These are phyloP conservation scores for Champsocephalus gunnari DNA, from an alignment of 2,797 vertebrate genomes.

Conservation along the genomic window DNA sequence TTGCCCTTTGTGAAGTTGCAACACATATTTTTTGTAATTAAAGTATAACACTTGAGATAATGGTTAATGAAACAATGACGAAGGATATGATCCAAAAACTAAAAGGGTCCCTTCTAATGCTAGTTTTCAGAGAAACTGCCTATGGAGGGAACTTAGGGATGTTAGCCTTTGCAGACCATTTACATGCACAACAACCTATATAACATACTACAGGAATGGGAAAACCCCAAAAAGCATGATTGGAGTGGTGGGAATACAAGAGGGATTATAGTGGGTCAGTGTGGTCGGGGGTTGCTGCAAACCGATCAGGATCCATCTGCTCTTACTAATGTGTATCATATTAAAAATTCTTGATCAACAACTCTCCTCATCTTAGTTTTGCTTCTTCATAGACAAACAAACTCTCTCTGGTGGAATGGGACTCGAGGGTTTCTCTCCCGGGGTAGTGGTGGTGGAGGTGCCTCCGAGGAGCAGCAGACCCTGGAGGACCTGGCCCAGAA, in stretches of 20 bases:
- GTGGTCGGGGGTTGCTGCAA: neutral
- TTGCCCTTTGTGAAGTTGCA: neutral
- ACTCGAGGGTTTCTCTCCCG: constrained; percentile 66
- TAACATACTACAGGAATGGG: too few relatives aligned
- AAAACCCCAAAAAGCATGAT: too few relatives aligned
- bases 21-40: neutral
- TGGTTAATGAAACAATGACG: neutral
- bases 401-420: constrained; percentile 19
- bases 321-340: neutral
- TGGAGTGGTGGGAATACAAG: too few relatives aligned
- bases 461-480: constrained; percentile 67
- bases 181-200: too few relatives aligned
- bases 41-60: neutral
- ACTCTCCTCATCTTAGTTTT: neutral
- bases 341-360: neutral
- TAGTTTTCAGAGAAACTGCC: too few relatives aligned
- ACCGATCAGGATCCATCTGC: neutral
- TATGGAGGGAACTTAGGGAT: too few relatives aligned
- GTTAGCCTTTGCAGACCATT: too few relatives aligned
- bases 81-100: too few relatives aligned
- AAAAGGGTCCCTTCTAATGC: too few relatives aligned
- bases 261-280: neutral
- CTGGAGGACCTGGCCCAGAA: constrained; percentile 85
- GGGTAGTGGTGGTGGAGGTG: constrained; percentile 58
- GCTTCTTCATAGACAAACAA: constrained; percentile 32